Base-by-base conservation (phyloP, 2,888 invertebrate species). In the Lochmaea capreae region DNA sequence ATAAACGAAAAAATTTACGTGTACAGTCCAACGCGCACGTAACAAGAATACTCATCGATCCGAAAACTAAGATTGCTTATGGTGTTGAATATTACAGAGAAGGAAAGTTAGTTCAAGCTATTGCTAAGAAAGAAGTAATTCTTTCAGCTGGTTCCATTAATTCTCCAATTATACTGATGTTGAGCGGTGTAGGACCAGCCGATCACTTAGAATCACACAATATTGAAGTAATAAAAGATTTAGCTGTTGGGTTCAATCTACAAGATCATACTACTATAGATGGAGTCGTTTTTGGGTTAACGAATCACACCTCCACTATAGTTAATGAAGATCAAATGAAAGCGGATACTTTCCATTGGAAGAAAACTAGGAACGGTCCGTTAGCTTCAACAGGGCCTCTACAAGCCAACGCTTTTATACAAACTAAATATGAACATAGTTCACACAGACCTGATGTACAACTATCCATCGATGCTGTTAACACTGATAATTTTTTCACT, bases 231-330 rank as follows among this genome's bases (percentile, higher is more conserved):
- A 83, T 93, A 5, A 87, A 90, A 61, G 89, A 94, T 85, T 87
- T 93, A 65, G 90, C 90, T 63, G 94, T 95, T 0, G 94, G 95
- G 0, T 87, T 89, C 78, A 95, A 95, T 84, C 87, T 95, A 1
- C 94, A 94, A 82, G 93, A 94, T 82, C 94, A 95, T 82, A 89
- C 93, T 0, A 93, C 94, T 0, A 89, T 90, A 9, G 90, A 91
- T 79, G 90, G 90, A 2, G 85, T 92, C 1, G 81, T 90, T 0
- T 84, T 91, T 73, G 88, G 88, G 1, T 81, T 93, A 14, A 88
- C 89, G 1, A 91, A 91, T 79, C 87, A 89, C 84, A 89, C 90
- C 0, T 87, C 90, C 0, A 91, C 91, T 6, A 80, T 85, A 67
- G 86, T 89, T 0, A 80, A 79, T 77, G 84, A 85, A 18, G 81